These are phyloP conservation scores for Pollachius pollachius DNA, from an alignment of 2,113 vertebrate species.

Conservation along the genomic window DNA sequence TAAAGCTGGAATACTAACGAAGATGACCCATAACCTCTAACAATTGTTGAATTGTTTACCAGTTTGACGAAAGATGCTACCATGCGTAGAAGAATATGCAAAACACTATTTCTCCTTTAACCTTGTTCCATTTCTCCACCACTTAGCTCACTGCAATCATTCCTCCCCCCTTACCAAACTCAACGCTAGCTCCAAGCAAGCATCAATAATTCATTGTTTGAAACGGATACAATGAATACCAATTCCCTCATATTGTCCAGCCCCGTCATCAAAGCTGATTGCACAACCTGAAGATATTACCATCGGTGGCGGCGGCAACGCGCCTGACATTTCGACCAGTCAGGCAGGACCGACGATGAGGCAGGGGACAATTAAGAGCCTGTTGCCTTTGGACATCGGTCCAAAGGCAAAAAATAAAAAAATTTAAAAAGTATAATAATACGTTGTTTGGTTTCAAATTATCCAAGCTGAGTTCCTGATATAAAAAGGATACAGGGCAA, in stretches of 20 bases:
- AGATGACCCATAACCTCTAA: background rate
- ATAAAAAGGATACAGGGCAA: no score
- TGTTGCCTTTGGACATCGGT: no score
- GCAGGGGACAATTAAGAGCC: no score
- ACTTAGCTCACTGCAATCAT: slow-evolving; percentile 20
- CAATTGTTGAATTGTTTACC: background rate
- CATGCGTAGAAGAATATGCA: background rate
- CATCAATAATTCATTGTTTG: slow-evolving; percentile 62
- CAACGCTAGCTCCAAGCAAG: slow-evolving; percentile 44
- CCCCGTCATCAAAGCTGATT: slow-evolving; percentile 63
- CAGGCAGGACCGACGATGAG: slow-evolving; percentile 12
- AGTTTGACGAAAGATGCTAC: background rate
- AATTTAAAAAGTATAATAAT: no score
- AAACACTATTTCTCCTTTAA: slow-evolving; percentile 15
- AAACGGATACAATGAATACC: slow-evolving; percentile 56
- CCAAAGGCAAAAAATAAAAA: no score
- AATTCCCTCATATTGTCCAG: slow-evolving; percentile 53
- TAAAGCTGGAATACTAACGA: background rate
- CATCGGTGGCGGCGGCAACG: slow-evolving; percentile 51
- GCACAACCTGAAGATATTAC: slow-evolving; percentile 58
- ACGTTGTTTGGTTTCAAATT: no score
- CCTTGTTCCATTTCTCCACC: slow-evolving; percentile 19
- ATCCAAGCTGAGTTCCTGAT: no score
- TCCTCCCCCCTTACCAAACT: slow-evolving; percentile 27
- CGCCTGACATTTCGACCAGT: slow-evolving; percentile 48